Conservation (phyloP, 2,113 vertebrate genomes). For the Struthidea cinerea region DNA sequence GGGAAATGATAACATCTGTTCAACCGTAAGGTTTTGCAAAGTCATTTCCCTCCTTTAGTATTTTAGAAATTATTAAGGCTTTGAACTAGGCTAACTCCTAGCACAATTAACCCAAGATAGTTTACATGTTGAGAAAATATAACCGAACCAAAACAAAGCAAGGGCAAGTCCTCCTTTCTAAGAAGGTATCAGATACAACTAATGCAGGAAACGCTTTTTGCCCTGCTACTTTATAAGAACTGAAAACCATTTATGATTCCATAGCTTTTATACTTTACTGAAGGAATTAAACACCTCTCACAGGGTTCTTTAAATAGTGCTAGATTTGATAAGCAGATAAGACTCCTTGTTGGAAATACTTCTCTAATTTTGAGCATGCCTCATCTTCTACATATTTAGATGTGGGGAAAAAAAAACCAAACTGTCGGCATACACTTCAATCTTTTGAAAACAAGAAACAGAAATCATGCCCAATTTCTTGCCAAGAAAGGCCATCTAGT, state of each 20-base stretch:
- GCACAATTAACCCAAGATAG: background rate
- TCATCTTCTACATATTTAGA: background rate
- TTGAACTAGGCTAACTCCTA: background rate
- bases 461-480: background rate
- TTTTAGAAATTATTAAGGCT: background rate
- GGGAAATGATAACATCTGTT: conserved; percentile 31
- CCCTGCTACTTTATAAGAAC: background rate
- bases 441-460: background rate
- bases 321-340: background rate
- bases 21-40: background rate
- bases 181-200: background rate
- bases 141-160: background rate
- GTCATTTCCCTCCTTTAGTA: background rate
- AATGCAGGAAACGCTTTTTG: background rate
- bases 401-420: background rate
- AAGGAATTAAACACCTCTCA: background rate
- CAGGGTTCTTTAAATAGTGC: background rate
- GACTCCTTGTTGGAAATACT: background rate
- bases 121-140: background rate
- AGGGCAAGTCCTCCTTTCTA: background rate
- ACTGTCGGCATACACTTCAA: background rate
- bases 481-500: background rate
- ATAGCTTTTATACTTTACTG: background rate
- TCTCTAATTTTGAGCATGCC: background rate
- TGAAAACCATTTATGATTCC: background rate